Evolutionary conservation across 2,113 vertebrate genomes (phyloP), one percentile per base, ranked within the genome.

Genomic region (Dromaius novaehollandiae): DNA sequence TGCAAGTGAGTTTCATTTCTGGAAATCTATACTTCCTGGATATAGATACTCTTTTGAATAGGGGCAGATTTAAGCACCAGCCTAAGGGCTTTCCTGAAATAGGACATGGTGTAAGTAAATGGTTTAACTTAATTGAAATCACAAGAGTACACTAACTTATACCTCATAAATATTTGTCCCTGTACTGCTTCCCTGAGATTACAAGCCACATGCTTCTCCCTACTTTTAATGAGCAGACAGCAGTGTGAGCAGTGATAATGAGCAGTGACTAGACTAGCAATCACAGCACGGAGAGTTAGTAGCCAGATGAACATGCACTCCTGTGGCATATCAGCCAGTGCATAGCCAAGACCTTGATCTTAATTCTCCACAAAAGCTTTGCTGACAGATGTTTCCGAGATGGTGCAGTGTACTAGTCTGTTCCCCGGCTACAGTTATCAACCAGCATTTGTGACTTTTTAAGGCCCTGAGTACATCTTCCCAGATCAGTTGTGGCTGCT

Each of bases 121-220:
- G 2, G 2, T 25, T 44, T 40, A 15, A 64, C 11, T 61, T 56
- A 50, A 44, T 4, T 64, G 56, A 73, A 46, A 12, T 68, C 32
- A 38, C 11, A 60, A 61, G 30, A 26, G 11, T 36, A 9, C 18
- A 19, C 2, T 30, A 8, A 63, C 24, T 76, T 78, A 24, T 28
- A 63, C 40, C 4, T 15, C 32, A 28, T 13, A 55, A 83, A 42
- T 14, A 40, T 36, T 58, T 74, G 13, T 48, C 40, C 30, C 34
- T 0, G 0, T 13, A 74, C 21, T 11, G 48, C 2, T 36, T 53
- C 34, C 24, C 11, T 51, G 51, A 48, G 7, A 8, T 50, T 40
- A 42, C 9, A 92, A 75, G 8, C 2, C 68, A 71, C 34, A 2
- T 9, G 7, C 17, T 78, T 68, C 58, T n/a, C 11, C 36, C 21